phyloP scores from a whole-genome alignment of 1,140 invertebrate genomes.

The Aphelenchoides avenae region DNA sequence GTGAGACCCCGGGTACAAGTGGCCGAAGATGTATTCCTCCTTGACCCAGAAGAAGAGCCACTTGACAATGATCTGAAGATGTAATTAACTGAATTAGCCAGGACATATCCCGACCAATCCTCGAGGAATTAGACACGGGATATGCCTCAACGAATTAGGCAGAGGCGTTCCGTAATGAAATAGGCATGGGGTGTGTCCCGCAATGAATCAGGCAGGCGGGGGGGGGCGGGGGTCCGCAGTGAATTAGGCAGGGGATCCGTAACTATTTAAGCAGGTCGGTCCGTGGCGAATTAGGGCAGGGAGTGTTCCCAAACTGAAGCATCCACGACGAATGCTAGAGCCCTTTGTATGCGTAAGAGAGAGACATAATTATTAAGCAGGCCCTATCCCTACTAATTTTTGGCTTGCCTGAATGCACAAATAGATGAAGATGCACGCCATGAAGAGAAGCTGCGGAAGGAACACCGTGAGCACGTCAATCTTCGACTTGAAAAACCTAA shows the following conservation, averaged over 20 bases:
- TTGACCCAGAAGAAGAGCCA: constrained; percentile 73
- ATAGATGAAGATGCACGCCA: constrained; percentile 83
- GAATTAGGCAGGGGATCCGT: too few relatives aligned
- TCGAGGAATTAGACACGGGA: too few relatives aligned
- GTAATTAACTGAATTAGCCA: too few relatives aligned
- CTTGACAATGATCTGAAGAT: constrained; percentile 81
- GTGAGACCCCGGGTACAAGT: constrained; percentile 52
- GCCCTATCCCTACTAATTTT: constrained; percentile 5
- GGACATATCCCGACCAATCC: too few relatives aligned
- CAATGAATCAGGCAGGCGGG: too few relatives aligned
- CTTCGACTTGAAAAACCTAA: constrained; percentile 54
- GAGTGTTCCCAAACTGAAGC: too few relatives aligned
- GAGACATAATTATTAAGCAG: not conserved
- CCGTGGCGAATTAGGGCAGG: too few relatives aligned
- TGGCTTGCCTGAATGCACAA: constrained; percentile 74
- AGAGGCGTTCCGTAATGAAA: too few relatives aligned
- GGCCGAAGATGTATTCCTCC: constrained; percentile 57
- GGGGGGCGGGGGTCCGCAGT: too few relatives aligned
- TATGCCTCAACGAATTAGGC: too few relatives aligned
- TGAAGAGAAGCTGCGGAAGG: constrained; percentile 84
- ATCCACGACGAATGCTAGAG: not conserved
- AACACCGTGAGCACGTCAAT: constrained; percentile 81
- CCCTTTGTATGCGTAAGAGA: not conserved
- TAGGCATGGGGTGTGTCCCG: too few relatives aligned
- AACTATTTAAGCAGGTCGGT: too few relatives aligned